Percentiles rank a stretch among this genome's conserved stretches.
phyloP scores from a whole-genome alignment of 1,140 invertebrate genomes.

The Linepithema humile region DNA sequence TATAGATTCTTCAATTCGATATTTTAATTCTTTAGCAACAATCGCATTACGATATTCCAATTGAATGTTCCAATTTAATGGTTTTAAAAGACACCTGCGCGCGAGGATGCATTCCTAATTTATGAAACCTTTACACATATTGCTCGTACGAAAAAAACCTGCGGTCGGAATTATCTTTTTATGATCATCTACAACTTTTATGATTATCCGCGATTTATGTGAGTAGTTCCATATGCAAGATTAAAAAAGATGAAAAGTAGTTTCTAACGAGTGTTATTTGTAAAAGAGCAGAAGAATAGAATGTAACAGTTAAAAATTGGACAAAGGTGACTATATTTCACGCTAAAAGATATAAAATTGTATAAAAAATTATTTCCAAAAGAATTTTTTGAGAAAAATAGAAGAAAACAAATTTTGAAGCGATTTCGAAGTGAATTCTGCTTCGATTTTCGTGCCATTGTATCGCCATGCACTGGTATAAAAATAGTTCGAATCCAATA shows the following conservation, averaged over 20 bases:
- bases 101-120: constrained; percentile 4
- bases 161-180: neutral
- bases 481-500: constrained; percentile 6
- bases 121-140: constrained; percentile 13
- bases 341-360: neutral
- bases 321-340: neutral
- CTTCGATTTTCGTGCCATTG: neutral
- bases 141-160: neutral
- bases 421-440: neutral
- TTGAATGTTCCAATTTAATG: neutral
- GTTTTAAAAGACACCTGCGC: neutral
- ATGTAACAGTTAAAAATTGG: neutral
- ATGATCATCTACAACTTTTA: neutral
- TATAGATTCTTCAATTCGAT: too few species aligned
- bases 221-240: neutral
- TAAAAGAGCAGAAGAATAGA: neutral
- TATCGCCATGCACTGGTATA: neutral
- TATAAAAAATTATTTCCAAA: neutral
- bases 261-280: neutral
- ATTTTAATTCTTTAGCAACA: too few species aligned
- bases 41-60: constrained; percentile 10
- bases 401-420: too few species aligned
- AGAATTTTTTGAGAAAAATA: neutral
- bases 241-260: neutral
- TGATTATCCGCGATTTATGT: neutral